Percentiles rank a stretch among this genome's conserved stretches.
Conservation (phyloP, 1,140 invertebrate species). For the Pogonognathellus flavescens region DNA sequence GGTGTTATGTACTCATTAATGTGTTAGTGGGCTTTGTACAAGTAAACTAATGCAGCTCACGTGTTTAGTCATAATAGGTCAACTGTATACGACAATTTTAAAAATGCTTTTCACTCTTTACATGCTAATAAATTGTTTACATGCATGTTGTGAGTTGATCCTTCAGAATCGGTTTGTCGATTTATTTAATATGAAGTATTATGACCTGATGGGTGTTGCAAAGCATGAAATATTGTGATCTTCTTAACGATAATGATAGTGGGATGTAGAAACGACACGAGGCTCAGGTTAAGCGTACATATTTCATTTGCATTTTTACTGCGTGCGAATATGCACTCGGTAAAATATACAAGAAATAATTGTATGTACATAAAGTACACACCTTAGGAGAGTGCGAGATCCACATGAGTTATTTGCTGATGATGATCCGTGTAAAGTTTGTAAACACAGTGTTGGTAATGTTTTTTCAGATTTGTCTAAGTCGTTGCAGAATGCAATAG, state of each 20-base stretch:
- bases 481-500: slow-evolving; percentile 63
- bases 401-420: not conserved
- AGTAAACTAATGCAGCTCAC: too few relatives aligned
- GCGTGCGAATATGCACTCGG: slow-evolving; percentile 6
- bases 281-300: not conserved
- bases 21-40: too few relatives aligned
- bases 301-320: slow-evolving; percentile 19
- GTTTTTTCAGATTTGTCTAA: slow-evolving; percentile 64
- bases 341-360: not conserved
- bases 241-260: slow-evolving; percentile 31
- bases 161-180: too few relatives aligned
- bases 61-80: too few relatives aligned
- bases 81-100: too few relatives aligned
- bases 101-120: too few relatives aligned
- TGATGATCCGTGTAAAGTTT: not conserved
- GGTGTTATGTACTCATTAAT: too few relatives aligned
- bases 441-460: not conserved
- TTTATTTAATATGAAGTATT: not conserved
- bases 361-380: slow-evolving; percentile 6
- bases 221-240: slow-evolving; percentile 10
- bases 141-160: too few relatives aligned
- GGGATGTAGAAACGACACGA: not conserved
- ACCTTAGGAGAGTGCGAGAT: not conserved
- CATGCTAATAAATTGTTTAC: too few relatives aligned
- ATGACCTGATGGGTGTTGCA: slow-evolving; percentile 25